Percentiles rank a stretch among this genome's conserved stretches.
Conservation (phyloP, 92 coral and sea anemone genomes). For the Virgularia gustaviana region DNA sequence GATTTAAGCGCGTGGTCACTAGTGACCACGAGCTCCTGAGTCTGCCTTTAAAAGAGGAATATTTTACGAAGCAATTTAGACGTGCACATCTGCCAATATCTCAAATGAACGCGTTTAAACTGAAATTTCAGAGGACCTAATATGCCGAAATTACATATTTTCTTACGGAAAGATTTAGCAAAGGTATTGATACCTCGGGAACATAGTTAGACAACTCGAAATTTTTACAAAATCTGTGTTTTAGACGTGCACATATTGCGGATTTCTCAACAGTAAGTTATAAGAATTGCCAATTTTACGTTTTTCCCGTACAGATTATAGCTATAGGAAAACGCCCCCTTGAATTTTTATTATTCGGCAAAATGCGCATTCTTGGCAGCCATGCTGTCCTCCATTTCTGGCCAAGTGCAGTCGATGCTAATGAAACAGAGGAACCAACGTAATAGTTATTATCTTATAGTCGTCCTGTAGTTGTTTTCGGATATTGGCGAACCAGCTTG, state of each 20-base stretch:
- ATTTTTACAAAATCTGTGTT: not conserved
- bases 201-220: slow-evolving; percentile 3
- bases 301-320: slow-evolving; percentile 15
- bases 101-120: not conserved
- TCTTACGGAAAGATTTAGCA: not conserved
- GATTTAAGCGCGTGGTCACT: too few species aligned
- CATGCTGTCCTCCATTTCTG: slow-evolving; percentile 40
- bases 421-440: too few species aligned
- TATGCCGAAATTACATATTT: slow-evolving; percentile 3
- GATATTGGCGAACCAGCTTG: too few species aligned
- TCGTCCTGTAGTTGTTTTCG: too few species aligned
- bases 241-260: slow-evolving; percentile 44
- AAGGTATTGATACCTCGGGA: slow-evolving; percentile 1
- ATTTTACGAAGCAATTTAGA: slow-evolving; percentile 5
- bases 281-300: not conserved
- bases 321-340: not conserved
- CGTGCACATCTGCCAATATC: slow-evolving; percentile 1
- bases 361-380: slow-evolving; percentile 38
- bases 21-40: too few species aligned
- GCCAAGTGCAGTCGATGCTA: too few species aligned
- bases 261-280: slow-evolving; percentile 13
- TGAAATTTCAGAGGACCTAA: not conserved
- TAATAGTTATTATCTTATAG: too few species aligned
- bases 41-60: too few species aligned
- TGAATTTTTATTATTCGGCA: not conserved